These are phyloP conservation scores for Benitochromis conjunctus DNA, from an alignment of 2,113 vertebrate species.

Conservation along the genomic window DNA sequence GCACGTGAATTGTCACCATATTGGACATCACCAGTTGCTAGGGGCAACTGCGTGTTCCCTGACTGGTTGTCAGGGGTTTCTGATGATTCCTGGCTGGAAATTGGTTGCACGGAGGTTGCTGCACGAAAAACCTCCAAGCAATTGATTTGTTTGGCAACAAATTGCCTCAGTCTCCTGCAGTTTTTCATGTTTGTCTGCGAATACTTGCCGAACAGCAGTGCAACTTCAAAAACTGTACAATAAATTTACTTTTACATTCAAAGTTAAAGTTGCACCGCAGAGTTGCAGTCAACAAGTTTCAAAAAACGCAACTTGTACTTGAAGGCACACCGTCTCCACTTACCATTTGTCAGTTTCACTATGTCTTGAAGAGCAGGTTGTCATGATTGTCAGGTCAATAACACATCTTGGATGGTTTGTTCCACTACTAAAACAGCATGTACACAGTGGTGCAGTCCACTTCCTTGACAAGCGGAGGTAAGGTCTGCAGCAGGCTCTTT, in stretches of 20 bases:
- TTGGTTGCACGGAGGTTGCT: neutral
- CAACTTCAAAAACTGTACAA: neutral
- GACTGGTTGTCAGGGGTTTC: neutral
- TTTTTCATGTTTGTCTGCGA: neutral
- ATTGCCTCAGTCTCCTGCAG: neutral
- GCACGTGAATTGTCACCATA: accelerated
- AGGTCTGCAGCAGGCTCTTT: neutral
- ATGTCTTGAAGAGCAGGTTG: neutral
- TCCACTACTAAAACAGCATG: neutral
- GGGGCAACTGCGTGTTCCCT: neutral
- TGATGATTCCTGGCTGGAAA: neutral
- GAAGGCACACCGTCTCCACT: neutral
- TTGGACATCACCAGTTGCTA: neutral
- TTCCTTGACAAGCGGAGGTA: neutral
- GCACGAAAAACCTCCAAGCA: neutral
- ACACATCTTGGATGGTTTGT: neutral
- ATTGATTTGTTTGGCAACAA: neutral
- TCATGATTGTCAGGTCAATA: neutral
- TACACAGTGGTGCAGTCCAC: neutral
- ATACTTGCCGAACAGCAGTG: neutral
- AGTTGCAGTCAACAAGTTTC: neutral
- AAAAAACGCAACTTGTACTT: neutral
- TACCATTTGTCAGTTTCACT: neutral
- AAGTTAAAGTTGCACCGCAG: neutral
- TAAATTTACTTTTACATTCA: neutral